Evolutionary conservation across 1,140 invertebrate genomes (phyloP), one percentile per base, ranked within the genome.

Genomic region (Anastrepha obliqua): DNA sequence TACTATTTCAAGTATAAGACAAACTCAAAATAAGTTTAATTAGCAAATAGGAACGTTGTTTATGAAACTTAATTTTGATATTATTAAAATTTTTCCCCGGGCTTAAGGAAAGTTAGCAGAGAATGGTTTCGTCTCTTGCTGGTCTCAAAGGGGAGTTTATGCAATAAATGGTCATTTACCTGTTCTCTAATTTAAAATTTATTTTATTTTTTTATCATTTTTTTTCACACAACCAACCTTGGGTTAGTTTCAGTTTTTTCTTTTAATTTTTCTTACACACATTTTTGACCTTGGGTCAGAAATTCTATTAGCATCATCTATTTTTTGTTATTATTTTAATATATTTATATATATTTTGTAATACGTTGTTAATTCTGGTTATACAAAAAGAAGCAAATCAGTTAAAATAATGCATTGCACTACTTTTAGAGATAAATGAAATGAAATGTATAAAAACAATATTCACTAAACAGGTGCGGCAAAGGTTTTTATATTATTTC

Each of bases 211-310:
- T 47, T 17, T 67, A 13, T 67, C 11, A 39, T 11, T 47, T 67
- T 13, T 67, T 4, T 29, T 67, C 64, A 42, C 64, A 67, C 64
- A n/a, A n/a, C 60, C 86, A 87, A 87, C 86, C 86, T 87, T 67
- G 42, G 86, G 86, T 87, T 67, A 64, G n/a, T 47, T 85, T 85
- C 44, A 51, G 39, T 85, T 51, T 58, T 60, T 81, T 58, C 51
- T 47, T 29, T 4, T 85, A 47, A 17, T 29, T 58, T 86, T 39
- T 60, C 51, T 47, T 51, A 17, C 17, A 58, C 4, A 11, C 70
- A 87, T 70, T 88, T 59, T 44, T 86, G 87, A 88, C 87, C 87
- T 88, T 88, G 64, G 87, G 87, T 17, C 87, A 88, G 62, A 88
- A 67, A 88, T 86, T 88, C 81, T 70, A 51, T 29, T 87, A 67